These are phyloP conservation scores for Cherax destructor DNA, from an alignment of 1,140 invertebrate genomes.

Conservation along the genomic window DNA sequence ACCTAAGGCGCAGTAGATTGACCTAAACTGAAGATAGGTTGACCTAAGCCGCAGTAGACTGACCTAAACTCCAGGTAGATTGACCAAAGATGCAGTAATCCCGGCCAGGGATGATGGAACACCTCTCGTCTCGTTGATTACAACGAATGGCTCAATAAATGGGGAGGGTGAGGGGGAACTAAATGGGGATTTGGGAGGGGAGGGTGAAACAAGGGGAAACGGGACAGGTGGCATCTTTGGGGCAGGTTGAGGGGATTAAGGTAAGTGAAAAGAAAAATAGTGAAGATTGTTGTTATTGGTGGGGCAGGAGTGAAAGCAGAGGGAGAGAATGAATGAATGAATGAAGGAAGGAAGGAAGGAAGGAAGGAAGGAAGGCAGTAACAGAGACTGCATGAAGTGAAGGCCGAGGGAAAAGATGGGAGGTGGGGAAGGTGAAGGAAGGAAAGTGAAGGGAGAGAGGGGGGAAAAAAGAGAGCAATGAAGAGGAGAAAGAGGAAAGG, in stretches of 20 bases:
- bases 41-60: no score
- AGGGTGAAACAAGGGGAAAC: background rate
- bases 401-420: background rate
- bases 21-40: no score
- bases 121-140: background rate
- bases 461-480: background rate
- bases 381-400: background rate
- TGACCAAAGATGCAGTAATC: constrained; percentile 10
- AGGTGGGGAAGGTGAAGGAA: background rate
- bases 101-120: background rate
- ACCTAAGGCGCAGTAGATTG: no score
- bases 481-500: background rate
- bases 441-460: background rate
- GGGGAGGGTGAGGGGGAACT: background rate
- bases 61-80: background rate
- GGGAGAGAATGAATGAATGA: background rate
- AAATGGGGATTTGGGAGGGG: background rate
- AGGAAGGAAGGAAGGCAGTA: background rate
- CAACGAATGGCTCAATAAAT: background rate
- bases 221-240: background rate
- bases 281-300: background rate
- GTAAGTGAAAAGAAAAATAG: constrained; percentile 4
- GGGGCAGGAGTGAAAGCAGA: background rate
- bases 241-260: background rate
- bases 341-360: background rate